Base-by-base conservation (phyloP, 2,888 invertebrate species). In the Cybosia mesomella region DNA sequence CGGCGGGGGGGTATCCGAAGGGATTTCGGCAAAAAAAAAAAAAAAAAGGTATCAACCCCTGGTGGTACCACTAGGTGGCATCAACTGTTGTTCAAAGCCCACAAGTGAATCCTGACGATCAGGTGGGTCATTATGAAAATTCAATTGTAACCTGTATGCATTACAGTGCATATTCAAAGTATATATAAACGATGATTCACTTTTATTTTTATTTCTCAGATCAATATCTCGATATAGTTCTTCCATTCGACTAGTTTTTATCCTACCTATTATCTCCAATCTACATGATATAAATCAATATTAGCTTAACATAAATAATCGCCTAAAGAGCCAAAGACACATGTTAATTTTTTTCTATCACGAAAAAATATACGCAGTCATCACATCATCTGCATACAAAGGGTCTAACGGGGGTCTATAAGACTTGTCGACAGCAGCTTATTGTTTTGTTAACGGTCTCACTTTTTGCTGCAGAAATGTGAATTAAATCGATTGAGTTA, bases 361-460 rank as follows among this genome's bases (percentile, higher is more conserved):
- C 9, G 15, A 39, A 55, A 62, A 64, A 64, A 57, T 64, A 58
- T 7, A n/a, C 24, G 15, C 13, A 15, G 24, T 55, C 15, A 21
- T 55, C 21, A 21, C 86, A 81, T 73, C 87, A 87, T 88, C 84
- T 86, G 77, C 88, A 88, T 87, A 88, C 87, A 87, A 88, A 87
- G 82, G 81, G 75, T 70, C 58, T 85, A 85, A 83, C 82, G 82
- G 84, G 67, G 64, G 77, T 58, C 70, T 66, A 24, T 57, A 69
- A 65, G 62, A 64, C 66, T 53, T 53, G 76, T 71, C 63, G 69
- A 64, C 68, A 74, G 64, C 28, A 9, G 28, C 53, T 65, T 75
- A 83, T 84, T 85, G 82, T 85, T 64, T 68, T 70, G 70, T 62
- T 83, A 84, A 81, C 83, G 73, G 85, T 67, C 21, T 18, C n/a